Evolutionary conservation across 2,888 invertebrate species (phyloP).

Genomic region (Amiota minor): DNA sequence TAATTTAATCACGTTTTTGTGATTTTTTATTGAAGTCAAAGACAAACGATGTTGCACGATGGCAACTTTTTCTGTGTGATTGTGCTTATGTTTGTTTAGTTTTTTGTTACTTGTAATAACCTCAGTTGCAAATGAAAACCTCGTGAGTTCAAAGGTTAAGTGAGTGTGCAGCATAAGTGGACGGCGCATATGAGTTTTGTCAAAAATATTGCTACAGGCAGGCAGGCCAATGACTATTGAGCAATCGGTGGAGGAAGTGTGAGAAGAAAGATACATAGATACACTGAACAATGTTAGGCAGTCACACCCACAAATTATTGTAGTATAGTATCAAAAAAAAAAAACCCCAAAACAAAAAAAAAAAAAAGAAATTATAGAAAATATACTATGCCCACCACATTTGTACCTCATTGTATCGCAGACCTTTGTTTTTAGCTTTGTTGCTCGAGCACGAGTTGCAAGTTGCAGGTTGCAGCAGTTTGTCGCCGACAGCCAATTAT

Average conservation of each 20-base stretch:
- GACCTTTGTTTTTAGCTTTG: constrained; percentile 38
- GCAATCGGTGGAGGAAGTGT: not conserved
- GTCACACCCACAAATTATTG: too few relatives aligned
- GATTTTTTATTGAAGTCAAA: constrained; percentile 25
- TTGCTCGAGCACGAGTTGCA: constrained; percentile 33
- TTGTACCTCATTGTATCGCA: not conserved
- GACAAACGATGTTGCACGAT: constrained; percentile 13
- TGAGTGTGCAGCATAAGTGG: constrained; percentile 59
- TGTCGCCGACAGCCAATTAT: constrained; percentile 62
- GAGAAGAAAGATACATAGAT: too few relatives aligned
- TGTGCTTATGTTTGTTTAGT: too few relatives aligned
- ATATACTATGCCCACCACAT: constrained; percentile 6
- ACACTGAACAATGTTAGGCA: too few relatives aligned
- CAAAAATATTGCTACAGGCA: not conserved
- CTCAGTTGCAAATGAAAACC: constrained; percentile 19
- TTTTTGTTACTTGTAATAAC: not conserved
- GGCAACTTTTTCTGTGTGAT: not conserved
- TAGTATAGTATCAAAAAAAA: too few relatives aligned
- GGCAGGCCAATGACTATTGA: not conserved
- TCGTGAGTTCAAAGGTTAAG: constrained; percentile 63
- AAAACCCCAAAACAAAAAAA: too few relatives aligned
- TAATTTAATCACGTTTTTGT: constrained; percentile 61
- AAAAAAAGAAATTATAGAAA: not conserved
- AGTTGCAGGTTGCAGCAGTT: constrained; percentile 51
- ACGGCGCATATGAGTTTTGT: constrained; percentile 27